These are phyloP conservation scores for Procavia capensis DNA, from an alignment of 2,113 vertebrate genomes.

Conservation along the genomic window DNA sequence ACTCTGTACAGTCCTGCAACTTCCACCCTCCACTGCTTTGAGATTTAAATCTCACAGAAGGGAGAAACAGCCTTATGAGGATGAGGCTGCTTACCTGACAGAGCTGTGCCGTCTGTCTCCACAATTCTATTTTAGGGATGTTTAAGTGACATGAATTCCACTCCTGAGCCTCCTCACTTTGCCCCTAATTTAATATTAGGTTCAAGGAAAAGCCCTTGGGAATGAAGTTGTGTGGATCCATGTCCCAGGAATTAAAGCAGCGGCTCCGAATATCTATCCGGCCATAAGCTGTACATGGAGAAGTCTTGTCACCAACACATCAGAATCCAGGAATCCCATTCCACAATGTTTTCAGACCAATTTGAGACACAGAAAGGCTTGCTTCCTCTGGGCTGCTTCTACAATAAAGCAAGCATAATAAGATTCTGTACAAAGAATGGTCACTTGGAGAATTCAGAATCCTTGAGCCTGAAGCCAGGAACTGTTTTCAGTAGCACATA, in stretches of 20 bases:
- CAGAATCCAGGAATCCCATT: background rate
- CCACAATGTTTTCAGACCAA: background rate
- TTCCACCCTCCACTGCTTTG: background rate
- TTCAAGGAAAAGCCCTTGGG: background rate
- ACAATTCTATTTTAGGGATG: background rate
- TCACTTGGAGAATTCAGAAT: background rate
- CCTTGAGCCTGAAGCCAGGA: background rate
- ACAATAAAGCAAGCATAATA: background rate
- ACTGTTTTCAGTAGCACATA: background rate
- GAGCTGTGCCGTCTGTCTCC: background rate
- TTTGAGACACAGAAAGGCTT: background rate
- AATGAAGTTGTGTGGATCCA: fast-evolving
- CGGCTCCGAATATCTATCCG: no score
- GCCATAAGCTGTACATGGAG: no score
- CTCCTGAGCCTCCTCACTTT: background rate
- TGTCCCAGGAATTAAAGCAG: fast-evolving
- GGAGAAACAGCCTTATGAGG: background rate
- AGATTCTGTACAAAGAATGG: background rate
- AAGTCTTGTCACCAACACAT: background rate
- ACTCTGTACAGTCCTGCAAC: background rate
- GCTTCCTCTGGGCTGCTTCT: background rate
- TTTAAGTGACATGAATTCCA: background rate
- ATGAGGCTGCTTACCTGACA: background rate
- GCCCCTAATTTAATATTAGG: background rate
- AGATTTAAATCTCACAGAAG: background rate